phyloP scores from a whole-genome alignment of 2,888 invertebrate genomes.

The Lasioglossum calceatum region DNA sequence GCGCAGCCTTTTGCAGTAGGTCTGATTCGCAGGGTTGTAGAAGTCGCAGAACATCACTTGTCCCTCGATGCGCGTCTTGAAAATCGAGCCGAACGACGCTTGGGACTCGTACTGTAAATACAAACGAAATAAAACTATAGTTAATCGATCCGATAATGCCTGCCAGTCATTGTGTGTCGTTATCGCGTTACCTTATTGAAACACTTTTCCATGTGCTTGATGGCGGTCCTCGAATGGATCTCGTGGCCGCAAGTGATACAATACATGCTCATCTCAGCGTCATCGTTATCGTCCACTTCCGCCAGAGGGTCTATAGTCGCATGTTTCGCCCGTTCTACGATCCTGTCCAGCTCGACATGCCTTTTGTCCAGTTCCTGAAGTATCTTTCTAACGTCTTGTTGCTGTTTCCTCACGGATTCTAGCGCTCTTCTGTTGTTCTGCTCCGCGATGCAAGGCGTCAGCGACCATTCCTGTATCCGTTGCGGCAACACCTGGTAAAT shows the following conservation, averaged over 20 bases:
- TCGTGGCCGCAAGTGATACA: conserved; percentile 99
- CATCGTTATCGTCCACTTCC: conserved; percentile 88
- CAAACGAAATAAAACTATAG: not conserved
- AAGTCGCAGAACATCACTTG: conserved; percentile 99
- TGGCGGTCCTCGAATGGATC: conserved; percentile 95
- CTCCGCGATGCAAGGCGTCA: conserved; percentile 94
- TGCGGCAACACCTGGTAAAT: conserved; percentile 94
- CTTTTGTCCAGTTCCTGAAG: conserved; percentile 92
- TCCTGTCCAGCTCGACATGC: conserved; percentile 91
- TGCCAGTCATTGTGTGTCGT: not conserved
- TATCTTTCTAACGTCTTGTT: conserved; percentile 91
- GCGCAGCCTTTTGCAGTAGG: conserved; percentile 97
- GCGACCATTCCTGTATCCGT: conserved; percentile 96
- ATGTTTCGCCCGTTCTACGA: conserved; percentile 92
- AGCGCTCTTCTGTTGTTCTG: conserved; percentile 90
- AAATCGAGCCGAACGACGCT: conserved; percentile 97
- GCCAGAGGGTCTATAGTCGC: conserved; percentile 88
- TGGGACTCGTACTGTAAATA: conserved; percentile 94
- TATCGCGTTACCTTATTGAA: conserved; percentile 91
- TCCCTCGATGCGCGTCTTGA: conserved; percentile 96
- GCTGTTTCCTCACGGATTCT: conserved; percentile 91
- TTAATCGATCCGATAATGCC: not conserved
- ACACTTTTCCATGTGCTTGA: conserved; percentile 99
- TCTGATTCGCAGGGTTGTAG: conserved; percentile 94
- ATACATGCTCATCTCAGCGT: conserved; percentile 93